Evolutionary conservation across 2,797 vertebrate genomes (phyloP).

Genomic region (Sternotherus odoratus): DNA sequence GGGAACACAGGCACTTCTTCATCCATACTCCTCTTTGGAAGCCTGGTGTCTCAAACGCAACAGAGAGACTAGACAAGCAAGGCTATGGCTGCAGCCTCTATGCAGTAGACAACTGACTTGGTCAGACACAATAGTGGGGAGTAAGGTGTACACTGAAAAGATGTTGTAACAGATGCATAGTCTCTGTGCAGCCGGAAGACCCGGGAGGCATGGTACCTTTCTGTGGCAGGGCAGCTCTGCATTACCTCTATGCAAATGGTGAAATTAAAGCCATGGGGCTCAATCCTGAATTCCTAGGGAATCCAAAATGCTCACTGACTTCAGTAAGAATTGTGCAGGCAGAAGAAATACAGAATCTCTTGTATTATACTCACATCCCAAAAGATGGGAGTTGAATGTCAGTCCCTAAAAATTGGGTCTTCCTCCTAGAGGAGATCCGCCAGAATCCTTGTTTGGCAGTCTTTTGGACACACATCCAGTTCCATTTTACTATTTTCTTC

Average conservation of each 20-base stretch:
- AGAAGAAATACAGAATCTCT: background rate
- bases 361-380: too few relatives aligned
- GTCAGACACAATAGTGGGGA: background rate
- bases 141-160: background rate
- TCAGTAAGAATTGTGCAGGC: background rate
- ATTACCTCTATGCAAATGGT: too few relatives aligned
- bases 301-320: background rate
- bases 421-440: background rate
- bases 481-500: background rate
- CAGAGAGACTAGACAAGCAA: background rate
- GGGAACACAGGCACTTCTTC: background rate
- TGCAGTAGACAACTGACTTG: background rate
- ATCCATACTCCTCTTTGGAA: background rate
- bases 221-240: too few relatives aligned
- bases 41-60: background rate
- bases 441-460: background rate
- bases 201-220: background rate
- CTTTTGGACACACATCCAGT: background rate
- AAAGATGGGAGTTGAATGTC: background rate
- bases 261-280: too few relatives aligned
- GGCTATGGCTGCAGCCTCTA: background rate
- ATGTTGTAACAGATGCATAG: rapidly evolving
- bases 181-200: background rate
- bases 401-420: background rate
- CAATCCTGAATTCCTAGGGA: background rate